Evolutionary conservation across 1,140 invertebrate species (phyloP), one percentile per base, ranked within the genome.

Genomic region (Oryctes rhinoceros): DNA sequence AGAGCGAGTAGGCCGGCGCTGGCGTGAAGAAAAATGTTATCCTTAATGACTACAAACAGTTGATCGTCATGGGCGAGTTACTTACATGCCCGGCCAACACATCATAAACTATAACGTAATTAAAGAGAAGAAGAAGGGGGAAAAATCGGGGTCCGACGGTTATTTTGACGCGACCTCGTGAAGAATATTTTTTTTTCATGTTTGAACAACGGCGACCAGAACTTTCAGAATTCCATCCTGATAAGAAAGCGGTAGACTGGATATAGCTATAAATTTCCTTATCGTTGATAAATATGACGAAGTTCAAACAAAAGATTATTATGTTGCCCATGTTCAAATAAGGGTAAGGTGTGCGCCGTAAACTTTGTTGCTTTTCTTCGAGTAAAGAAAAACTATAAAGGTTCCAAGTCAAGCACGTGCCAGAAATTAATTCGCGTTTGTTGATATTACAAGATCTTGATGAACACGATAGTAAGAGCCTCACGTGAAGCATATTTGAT

Each of bases 11-110:
- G n/a, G 53, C 53, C 53, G 53, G 4, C 53, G 7, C 53, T 59
- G 65, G 65, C 35, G 65, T 37, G 65, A 71, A 71, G 35, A 71
- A 37, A 71, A 71, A 71, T 71, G 65, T 71, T 71, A 71, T 71
- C 65, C 65, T 30, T 71, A 71, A 71, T 71, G 65, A 71, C 20
- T 71, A 71, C 65, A 71, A 71, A 71, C 35, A 71, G 65, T 71
- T 71, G 35, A 35, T 71, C 24, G 65, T 71, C 35, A 71, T 15
- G 35, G 65, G 35, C 65, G 65, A 71, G 65, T 71, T 71, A 10
- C 11, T 71, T 71, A 37, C 65, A 71, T 71, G 65, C 65, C 35
- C 65, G 18, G 65, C 18, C 35, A 37, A 37, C 65, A 71, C 65
- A 71, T 71, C 35, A 71, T 71, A 71, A 71, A 71, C 65, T 35